phyloP scores from a whole-genome alignment of 2,797 vertebrate species.

The Catharus ustulatus region DNA sequence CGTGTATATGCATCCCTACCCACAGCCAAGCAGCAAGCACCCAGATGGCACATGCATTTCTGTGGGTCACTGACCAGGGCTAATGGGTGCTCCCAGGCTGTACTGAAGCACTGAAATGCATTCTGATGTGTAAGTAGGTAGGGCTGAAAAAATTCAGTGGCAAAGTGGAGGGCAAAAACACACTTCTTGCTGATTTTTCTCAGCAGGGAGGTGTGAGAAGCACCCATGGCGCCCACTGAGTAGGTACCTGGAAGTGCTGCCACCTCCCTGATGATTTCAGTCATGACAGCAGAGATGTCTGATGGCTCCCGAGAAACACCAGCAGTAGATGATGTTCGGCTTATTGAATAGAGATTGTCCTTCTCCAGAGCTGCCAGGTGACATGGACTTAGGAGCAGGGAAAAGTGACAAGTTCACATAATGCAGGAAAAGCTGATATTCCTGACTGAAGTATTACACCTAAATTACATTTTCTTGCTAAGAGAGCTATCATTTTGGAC shows the following conservation, averaged over 20 bases:
- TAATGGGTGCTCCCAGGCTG: background rate
- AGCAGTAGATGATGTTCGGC: background rate
- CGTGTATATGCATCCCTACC: rapidly evolving
- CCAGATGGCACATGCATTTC: background rate
- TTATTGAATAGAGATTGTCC: background rate
- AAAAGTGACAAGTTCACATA: background rate
- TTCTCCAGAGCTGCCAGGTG: background rate
- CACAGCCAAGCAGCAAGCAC: background rate
- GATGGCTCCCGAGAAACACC: background rate
- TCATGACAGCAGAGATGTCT: background rate
- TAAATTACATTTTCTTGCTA: background rate
- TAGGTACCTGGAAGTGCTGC: background rate
- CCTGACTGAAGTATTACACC: background rate
- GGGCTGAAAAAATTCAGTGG: background rate
- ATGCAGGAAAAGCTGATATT: background rate
- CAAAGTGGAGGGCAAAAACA: background rate
- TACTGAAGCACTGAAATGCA: background rate
- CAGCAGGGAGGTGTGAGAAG: background rate
- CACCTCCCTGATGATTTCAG: background rate
- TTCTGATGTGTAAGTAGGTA: background rate
- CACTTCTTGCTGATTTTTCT: background rate
- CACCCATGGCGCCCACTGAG: background rate
- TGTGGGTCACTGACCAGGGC: background rate
- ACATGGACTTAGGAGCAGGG: background rate
- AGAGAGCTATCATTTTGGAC: background rate